phyloP scores from a whole-genome alignment of 2,888 invertebrate species.

The Tupiocoris notatus region DNA sequence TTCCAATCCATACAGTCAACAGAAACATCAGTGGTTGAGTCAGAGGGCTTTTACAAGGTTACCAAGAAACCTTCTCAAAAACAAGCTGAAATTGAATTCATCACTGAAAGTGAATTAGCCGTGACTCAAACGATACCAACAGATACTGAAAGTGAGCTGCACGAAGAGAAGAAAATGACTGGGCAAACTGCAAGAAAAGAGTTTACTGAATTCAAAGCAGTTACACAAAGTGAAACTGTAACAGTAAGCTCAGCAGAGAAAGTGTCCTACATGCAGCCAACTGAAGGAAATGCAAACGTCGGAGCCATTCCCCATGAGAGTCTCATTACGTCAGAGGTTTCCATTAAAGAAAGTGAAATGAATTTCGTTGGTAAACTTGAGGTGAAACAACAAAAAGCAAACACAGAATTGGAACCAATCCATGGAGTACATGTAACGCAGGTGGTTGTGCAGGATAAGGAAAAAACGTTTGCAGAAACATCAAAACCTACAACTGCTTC shows the following conservation, averaged over 20 bases:
- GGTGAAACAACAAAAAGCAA: slow-evolving; percentile 52
- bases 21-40: slow-evolving; percentile 48
- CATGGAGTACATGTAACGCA: slow-evolving; percentile 53
- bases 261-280: slow-evolving; percentile 50
- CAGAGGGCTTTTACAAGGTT: slow-evolving; percentile 53
- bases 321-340: slow-evolving; percentile 59
- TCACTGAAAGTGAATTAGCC: slow-evolving; percentile 53
- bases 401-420: slow-evolving; percentile 52
- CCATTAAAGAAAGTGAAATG: slow-evolving; percentile 54
- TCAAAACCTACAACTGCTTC: slow-evolving; percentile 46
- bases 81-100: slow-evolving; percentile 50
- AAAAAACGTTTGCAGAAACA: slow-evolving; percentile 50
- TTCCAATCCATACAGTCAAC: slow-evolving; percentile 53
- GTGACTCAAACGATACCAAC: slow-evolving; percentile 56
- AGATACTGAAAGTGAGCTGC: slow-evolving; percentile 56
- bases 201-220: slow-evolving; percentile 55
- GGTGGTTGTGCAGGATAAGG: slow-evolving; percentile 54
- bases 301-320: slow-evolving; percentile 59
- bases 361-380: slow-evolving; percentile 52
- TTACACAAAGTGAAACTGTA: slow-evolving; percentile 57
- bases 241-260: slow-evolving; percentile 52
- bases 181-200: slow-evolving; percentile 51
- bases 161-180: slow-evolving; percentile 50
- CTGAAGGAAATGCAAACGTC: slow-evolving; percentile 53
- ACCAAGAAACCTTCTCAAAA: slow-evolving; percentile 52